Conservation (phyloP, 2,888 invertebrate genomes). For the Lasioglossum figueresi region DNA sequence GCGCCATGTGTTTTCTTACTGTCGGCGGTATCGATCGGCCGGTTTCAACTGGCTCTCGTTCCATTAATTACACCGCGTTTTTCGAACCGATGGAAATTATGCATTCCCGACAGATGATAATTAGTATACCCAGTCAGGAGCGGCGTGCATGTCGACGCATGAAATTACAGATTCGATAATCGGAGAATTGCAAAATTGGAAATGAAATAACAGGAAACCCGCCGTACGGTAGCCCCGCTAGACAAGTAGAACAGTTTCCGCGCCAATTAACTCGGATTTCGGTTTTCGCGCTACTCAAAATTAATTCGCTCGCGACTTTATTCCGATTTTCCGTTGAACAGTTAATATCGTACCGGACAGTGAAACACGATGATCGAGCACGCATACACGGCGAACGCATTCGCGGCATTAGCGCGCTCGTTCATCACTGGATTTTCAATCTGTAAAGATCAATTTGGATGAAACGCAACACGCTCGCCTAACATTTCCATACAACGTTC, state of each 20-base stretch:
- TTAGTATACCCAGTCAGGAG: conserved; percentile 10
- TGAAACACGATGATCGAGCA: conserved; percentile 22
- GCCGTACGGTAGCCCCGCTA: conserved; percentile 5
- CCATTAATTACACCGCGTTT: conserved; percentile 21
- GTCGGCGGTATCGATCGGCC: background rate
- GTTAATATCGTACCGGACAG: conserved; percentile 20
- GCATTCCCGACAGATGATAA: background rate
- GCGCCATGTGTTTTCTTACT: background rate
- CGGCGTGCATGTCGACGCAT: background rate
- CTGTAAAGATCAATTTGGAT: conserved; percentile 18
- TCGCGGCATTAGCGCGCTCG: conserved; percentile 15
- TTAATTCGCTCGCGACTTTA: conserved; percentile 41
- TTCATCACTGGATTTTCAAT: conserved; percentile 22
- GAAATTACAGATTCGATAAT: conserved; percentile 31
- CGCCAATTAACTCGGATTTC: conserved; percentile 47
- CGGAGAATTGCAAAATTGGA: conserved; percentile 31
- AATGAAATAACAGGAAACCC: conserved; percentile 20
- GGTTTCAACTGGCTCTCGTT: background rate
- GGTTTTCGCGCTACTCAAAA: conserved; percentile 18
- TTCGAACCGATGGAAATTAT: conserved; percentile 4
- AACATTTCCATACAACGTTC: background rate
- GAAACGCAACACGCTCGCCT: background rate
- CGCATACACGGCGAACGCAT: background rate
- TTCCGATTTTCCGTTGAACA: conserved; percentile 33
- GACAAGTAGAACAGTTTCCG: conserved; percentile 21